Conservation (phyloP, 2,797 vertebrate genomes). For the Microchirus variegatus region DNA sequence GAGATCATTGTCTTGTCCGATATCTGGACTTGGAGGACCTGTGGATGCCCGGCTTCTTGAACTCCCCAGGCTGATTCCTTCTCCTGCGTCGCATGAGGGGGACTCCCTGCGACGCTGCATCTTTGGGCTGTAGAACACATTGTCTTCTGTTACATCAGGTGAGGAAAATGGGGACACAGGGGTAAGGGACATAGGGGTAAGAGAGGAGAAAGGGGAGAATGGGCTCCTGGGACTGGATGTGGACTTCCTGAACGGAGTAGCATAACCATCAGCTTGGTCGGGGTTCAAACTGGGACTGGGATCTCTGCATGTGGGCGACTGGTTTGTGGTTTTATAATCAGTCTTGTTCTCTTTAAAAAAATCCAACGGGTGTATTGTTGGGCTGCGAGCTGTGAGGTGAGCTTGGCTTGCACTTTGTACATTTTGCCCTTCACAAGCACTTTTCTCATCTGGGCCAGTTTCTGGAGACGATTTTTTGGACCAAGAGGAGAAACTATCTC, state of each 20-base stretch:
- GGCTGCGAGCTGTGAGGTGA: slow-evolving; percentile 35
- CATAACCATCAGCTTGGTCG: slow-evolving; percentile 39
- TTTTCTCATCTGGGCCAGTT: slow-evolving; percentile 11
- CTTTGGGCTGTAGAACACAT: slow-evolving; percentile 78
- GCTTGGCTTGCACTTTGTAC: slow-evolving; percentile 35
- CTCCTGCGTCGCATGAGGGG: slow-evolving; percentile 55
- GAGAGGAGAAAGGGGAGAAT: slow-evolving; percentile 69
- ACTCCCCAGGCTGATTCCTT: slow-evolving; percentile 44
- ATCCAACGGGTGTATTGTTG: slow-evolving; percentile 29
- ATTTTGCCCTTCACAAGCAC: slow-evolving; percentile 13
- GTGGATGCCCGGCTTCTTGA: slow-evolving; percentile 58
- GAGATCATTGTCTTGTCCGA: slow-evolving; percentile 34
- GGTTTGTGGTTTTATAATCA: slow-evolving; percentile 47
- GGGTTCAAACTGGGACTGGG: slow-evolving; percentile 38
- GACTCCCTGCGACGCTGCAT: slow-evolving; percentile 59
- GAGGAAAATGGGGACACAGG: slow-evolving; percentile 59
- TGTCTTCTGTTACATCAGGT: slow-evolving; percentile 68
- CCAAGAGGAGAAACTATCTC: slow-evolving; percentile 28
- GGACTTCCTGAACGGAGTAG: slow-evolving; percentile 52
- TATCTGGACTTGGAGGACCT: slow-evolving; percentile 51
- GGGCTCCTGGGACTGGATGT: slow-evolving; percentile 65
- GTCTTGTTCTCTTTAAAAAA: slow-evolving; percentile 26
- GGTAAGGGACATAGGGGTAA: slow-evolving; percentile 63
- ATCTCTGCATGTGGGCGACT: slow-evolving; percentile 41
- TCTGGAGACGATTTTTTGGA: slow-evolving; percentile 28